A percentile compares a stretch with the other conserved stretches of the same genome.
Evolutionary conservation across 1,140 invertebrate species (phyloP).

Genomic region (Panulirus ornatus): DNA sequence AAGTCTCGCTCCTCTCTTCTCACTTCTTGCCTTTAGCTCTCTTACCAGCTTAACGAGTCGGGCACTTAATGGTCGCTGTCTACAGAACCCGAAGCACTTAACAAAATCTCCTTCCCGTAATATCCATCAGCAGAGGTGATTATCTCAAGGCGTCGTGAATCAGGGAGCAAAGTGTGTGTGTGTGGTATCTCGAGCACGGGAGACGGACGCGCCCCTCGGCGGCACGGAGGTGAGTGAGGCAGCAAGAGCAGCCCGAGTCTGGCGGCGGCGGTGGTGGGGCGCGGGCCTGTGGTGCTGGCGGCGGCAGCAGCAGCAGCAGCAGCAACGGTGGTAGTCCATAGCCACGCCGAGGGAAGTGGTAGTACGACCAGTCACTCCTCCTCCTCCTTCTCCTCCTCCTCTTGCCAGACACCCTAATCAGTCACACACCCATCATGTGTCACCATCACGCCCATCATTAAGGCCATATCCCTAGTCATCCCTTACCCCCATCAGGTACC

Average conservation of each 20-base stretch:
- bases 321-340: background rate
- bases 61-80: no score
- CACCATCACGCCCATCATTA: background rate
- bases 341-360: background rate
- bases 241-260: background rate
- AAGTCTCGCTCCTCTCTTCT: no score
- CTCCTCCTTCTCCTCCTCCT: background rate
- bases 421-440: no score
- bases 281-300: background rate
- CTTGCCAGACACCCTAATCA: background rate
- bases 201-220: background rate
- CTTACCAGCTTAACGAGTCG: no score
- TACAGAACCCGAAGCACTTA: no score
- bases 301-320: background rate
- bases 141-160: no score
- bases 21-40: no score
- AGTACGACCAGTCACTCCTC: background rate
- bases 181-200: background rate
- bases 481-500: no score
- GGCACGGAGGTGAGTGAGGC: constrained; percentile 4
- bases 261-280: background rate
- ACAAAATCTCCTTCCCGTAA: no score
- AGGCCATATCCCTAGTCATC: no score
- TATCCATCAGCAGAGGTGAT: no score
- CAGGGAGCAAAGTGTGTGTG: background rate